Evolutionary conservation across 2,797 vertebrate species (phyloP).

Genomic region (Anableps anableps): DNA sequence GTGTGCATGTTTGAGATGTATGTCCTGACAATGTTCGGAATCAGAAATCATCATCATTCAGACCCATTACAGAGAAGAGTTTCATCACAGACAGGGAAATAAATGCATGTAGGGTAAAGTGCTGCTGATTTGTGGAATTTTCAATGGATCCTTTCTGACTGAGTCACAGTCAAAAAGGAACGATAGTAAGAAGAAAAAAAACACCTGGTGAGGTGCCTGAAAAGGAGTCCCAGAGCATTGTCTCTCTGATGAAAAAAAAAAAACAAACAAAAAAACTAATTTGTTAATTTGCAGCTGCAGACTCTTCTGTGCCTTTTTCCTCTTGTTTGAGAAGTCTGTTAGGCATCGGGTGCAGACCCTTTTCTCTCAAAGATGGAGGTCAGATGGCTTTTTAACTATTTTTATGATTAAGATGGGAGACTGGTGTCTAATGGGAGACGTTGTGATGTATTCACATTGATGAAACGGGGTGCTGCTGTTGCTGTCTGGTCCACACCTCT

Average conservation of each 20-base stretch:
- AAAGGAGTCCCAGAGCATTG: conserved; percentile 28
- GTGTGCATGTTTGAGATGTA: background rate
- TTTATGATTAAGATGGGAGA: background rate
- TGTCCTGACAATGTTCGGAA: conserved; percentile 7
- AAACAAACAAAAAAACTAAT: conserved; percentile 22
- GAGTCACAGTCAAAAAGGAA: conserved; percentile 42
- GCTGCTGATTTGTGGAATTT: conserved; percentile 76
- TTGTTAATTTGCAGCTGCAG: conserved; percentile 25
- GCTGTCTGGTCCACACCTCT: conserved; percentile 47
- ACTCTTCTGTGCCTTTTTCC: conserved; percentile 22
- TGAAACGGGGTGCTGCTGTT: conserved; percentile 23
- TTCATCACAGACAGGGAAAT: conserved; percentile 41
- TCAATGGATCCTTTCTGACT: conserved; percentile 48
- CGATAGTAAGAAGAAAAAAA: conserved; percentile 12
- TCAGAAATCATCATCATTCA: conserved; percentile 66
- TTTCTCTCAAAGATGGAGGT: conserved; percentile 29
- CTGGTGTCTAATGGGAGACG: background rate
- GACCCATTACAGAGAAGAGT: conserved; percentile 38
- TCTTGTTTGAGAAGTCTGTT: conserved; percentile 41
- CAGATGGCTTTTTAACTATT: conserved; percentile 11
- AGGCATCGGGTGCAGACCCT: conserved; percentile 20
- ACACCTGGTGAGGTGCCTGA: conserved; percentile 34
- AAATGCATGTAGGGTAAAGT: conserved; percentile 71
- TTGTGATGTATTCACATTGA: background rate
- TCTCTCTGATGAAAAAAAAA: conserved; percentile 28